Evolutionary conservation across 2,888 invertebrate genomes (phyloP).

Genomic region (Linnaemya tessellans): DNA sequence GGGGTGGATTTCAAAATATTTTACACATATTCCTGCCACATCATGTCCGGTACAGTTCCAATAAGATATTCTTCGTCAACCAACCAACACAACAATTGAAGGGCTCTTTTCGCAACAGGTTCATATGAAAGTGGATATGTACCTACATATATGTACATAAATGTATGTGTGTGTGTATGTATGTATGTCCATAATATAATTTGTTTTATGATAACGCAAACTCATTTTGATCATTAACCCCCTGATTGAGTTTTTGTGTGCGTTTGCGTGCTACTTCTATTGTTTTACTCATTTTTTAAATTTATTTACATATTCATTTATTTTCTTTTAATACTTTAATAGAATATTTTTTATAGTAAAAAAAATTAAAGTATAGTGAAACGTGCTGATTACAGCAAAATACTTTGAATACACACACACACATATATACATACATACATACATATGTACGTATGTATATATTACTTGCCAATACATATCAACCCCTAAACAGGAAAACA

Average conservation of each 20-base stretch:
- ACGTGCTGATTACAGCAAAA: slow-evolving; percentile 68
- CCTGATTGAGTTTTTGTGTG: slow-evolving; percentile 39
- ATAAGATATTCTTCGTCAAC: slow-evolving; percentile 58
- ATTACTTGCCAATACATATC: neutral
- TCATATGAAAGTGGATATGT: too few relatives aligned
- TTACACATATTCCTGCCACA: neutral
- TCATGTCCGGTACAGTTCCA: slow-evolving; percentile 71
- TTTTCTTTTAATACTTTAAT: neutral
- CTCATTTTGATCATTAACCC: slow-evolving; percentile 56
- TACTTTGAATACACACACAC: slow-evolving; percentile 26
- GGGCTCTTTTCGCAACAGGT: neutral
- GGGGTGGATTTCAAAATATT: slow-evolving; percentile 20
- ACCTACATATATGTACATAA: neutral
- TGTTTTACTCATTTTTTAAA: neutral
- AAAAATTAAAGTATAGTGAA: slow-evolving; percentile 42
- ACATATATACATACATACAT: neutral
- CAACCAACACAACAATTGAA: neutral
- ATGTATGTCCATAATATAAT: too few relatives aligned
- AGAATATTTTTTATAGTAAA: neutral
- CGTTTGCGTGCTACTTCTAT: slow-evolving; percentile 54
- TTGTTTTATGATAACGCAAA: slow-evolving; percentile 54
- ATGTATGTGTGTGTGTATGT: neutral
- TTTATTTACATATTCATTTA: neutral
- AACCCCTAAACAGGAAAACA: too few relatives aligned
- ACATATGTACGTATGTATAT: neutral